These are phyloP conservation scores for Acanthis flammea DNA, from an alignment of 2,797 vertebrate species.

Conservation along the genomic window DNA sequence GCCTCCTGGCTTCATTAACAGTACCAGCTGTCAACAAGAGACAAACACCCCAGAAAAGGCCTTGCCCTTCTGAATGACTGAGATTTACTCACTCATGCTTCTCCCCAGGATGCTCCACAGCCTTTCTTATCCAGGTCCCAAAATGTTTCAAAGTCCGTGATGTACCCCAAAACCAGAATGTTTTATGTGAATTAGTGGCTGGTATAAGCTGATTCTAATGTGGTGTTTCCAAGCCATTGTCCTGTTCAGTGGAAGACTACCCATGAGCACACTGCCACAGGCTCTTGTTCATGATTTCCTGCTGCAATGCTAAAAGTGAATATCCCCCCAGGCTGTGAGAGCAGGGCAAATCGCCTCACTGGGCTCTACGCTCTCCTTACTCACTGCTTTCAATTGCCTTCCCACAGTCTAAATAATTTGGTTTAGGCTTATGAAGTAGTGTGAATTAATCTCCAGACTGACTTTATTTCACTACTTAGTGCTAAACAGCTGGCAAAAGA, in stretches of 20 bases:
- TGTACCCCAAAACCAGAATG: neutral
- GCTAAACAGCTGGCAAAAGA: neutral
- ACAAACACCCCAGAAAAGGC: neutral
- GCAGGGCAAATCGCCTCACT: neutral
- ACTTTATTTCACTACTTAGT: neutral
- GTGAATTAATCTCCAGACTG: slow-evolving; percentile 18
- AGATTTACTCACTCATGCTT: neutral
- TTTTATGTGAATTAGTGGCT: neutral
- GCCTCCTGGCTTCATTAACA: neutral
- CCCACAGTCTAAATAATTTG: neutral
- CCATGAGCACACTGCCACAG: accelerated
- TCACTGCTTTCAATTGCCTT: neutral
- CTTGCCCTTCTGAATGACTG: neutral
- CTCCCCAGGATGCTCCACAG: neutral
- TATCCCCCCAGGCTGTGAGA: neutral
- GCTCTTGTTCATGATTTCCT: neutral
- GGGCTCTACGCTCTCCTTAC: neutral
- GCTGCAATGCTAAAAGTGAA: neutral
- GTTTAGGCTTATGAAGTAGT: neutral
- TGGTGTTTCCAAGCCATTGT: accelerated
- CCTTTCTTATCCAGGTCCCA: neutral
- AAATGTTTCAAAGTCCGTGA: neutral
- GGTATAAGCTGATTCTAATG: neutral
- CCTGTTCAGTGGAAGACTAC: neutral
- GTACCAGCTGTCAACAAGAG: neutral